These are phyloP conservation scores for Nemotelus pantherinus DNA, from an alignment of 2,888 invertebrate species.

Conservation along the genomic window DNA sequence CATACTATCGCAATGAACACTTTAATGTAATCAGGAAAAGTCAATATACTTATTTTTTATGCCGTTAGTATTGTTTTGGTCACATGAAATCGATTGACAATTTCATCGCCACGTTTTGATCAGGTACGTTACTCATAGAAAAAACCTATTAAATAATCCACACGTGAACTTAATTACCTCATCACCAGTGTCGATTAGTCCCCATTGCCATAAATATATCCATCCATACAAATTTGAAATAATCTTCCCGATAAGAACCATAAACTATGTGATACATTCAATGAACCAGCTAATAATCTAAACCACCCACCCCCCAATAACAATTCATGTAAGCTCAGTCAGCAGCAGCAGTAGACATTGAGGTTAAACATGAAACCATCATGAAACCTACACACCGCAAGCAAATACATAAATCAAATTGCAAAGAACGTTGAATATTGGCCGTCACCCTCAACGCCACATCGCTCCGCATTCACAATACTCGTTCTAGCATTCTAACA, in stretches of 20 bases:
- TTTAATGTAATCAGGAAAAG: too few relatives aligned
- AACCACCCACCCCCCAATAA: slow-evolving; percentile 35
- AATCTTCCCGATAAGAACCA: slow-evolving; percentile 20
- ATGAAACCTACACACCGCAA: slow-evolving; percentile 42
- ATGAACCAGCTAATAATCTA: slow-evolving; percentile 40
- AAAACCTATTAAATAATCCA: too few relatives aligned
- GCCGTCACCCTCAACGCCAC: not conserved
- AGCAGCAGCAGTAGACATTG: slow-evolving; percentile 28
- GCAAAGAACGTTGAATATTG: slow-evolving; percentile 37
- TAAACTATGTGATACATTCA: slow-evolving; percentile 36
- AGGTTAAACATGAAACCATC: slow-evolving; percentile 39
- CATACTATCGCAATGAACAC: too few relatives aligned
- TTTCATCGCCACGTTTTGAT: too few relatives aligned
- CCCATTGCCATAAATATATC: too few relatives aligned
- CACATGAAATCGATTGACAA: too few relatives aligned
- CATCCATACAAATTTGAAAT: not conserved
- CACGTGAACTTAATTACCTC: too few relatives aligned
- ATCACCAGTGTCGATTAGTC: too few relatives aligned
- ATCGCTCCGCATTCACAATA: not conserved
- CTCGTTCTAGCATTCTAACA: not conserved
- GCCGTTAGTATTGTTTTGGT: too few relatives aligned
- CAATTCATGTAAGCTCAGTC: slow-evolving; percentile 34
- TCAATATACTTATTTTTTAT: too few relatives aligned
- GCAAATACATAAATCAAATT: slow-evolving; percentile 42
- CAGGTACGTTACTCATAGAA: too few relatives aligned